Base-by-base conservation (phyloP, 1,140 invertebrate genomes). In the Venturia canescens region DNA sequence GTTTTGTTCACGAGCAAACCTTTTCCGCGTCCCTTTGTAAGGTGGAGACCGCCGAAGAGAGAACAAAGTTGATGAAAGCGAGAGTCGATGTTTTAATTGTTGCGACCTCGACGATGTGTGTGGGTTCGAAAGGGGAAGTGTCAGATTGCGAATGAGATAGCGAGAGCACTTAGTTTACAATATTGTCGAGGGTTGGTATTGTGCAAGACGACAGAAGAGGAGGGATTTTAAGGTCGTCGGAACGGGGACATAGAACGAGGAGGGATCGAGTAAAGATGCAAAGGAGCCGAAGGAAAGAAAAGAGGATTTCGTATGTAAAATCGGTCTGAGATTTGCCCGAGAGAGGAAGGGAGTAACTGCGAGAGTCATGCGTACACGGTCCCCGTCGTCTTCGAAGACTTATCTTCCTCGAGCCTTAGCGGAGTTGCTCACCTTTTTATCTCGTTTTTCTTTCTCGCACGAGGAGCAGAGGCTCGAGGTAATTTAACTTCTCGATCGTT, bases 101-200 rank as follows among this genome's bases (percentile, higher is more conserved):
- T 26, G 26, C 31, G 76, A 75, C 38, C 80, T 78, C 82, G 79
- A 77, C 90, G 88, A 89, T 88, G 89, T 83, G 90, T 92, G 90
- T 91, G 89, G 88, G 90, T 91, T 90, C 87, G 80, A 60, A 69
- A 60, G 80, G 70, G 50, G 80, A 72, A 86, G 91, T 91, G 85
- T 92, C 87, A 84, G 87, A 90, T 92, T 92, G 90, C 91, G 87
- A 89, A 90, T 91, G 89, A 92, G 90, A 90, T 91, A 92, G 84
- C 89, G 90, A 89, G 90, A 92, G 89, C 89, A 92, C 91, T 92
- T 92, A 91, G 90, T 91, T 91, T 88, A 91, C 90, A 92, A 90
- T 91, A 91, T 90, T 89, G 89, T 89, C 87, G 83, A 80, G 82
- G 85, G 60, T 57, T 77, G 57, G 63, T 13, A 26, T 83, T 85